Evolutionary conservation across 1,140 invertebrate genomes (phyloP).

Genomic region (Meloidogyne floridensis): DNA sequence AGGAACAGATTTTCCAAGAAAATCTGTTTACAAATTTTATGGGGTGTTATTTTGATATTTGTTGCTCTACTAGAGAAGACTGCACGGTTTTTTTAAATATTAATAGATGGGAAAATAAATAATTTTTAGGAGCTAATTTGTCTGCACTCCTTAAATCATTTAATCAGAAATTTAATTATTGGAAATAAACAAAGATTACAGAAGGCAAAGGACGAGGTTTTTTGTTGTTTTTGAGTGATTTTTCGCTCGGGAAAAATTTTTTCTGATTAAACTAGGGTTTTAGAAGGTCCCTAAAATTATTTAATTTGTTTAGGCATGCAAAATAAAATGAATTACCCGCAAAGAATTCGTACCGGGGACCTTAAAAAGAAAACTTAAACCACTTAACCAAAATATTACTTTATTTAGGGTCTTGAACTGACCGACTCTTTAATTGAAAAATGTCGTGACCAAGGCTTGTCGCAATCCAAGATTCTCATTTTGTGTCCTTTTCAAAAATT

Average conservation of each 20-base stretch:
- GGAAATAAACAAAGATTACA: slow-evolving; percentile 56
- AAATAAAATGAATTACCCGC: neutral
- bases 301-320: neutral
- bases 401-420: no score
- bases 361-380: no score
- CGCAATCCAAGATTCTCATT: no score
- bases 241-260: neutral
- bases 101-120: neutral
- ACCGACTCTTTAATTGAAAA: no score
- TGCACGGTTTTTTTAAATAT: slow-evolving; percentile 35
- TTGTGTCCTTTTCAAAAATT: no score
- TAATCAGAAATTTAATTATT: slow-evolving; percentile 55
- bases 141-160: slow-evolving; percentile 62
- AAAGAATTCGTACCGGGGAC: neutral
- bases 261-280: neutral
- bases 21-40: slow-evolving; percentile 44
- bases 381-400: no score
- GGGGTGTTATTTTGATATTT: slow-evolving; percentile 51
- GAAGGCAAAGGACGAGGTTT: slow-evolving; percentile 36
- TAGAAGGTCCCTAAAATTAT: neutral
- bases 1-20: neutral
- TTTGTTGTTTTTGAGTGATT: neutral
- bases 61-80: slow-evolving; percentile 34
- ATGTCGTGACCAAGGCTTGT: no score
- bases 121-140: slow-evolving; percentile 47